Evolutionary conservation across 2,113 vertebrate species (phyloP).

Genomic region (Otocyon megalotis): DNA sequence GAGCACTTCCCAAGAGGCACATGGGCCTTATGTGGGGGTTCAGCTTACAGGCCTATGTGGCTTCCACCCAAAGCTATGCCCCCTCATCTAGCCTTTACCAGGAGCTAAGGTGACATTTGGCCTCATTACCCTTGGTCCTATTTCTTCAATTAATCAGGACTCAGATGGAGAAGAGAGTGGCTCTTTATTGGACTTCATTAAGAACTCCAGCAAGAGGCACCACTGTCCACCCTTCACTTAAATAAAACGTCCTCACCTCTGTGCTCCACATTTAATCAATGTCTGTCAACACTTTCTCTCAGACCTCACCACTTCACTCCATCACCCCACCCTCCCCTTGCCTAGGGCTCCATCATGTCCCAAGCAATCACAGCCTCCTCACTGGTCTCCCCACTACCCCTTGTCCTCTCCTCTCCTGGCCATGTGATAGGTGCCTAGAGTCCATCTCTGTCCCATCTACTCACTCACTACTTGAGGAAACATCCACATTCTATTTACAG

Average conservation of each 20-base stretch:
- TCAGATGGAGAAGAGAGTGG: background rate
- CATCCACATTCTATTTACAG: background rate
- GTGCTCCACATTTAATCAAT: fast-evolving
- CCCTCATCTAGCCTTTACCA: background rate
- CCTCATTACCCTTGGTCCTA: background rate
- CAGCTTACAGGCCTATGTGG: background rate
- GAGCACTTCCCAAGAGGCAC: background rate
- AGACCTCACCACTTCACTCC: background rate
- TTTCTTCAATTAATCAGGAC: background rate
- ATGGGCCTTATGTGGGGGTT: background rate
- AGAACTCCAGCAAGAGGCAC: background rate
- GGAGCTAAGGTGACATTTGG: background rate
- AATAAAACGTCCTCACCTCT: background rate
- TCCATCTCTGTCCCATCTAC: background rate
- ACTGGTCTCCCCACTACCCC: background rate
- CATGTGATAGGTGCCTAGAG: background rate
- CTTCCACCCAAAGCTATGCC: background rate
- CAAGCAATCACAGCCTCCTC: background rate
- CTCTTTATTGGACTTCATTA: background rate
- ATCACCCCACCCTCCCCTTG: background rate
- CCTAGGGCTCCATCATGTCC: fast-evolving
- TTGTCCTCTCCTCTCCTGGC: background rate
- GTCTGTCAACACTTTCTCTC: background rate
- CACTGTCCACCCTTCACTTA: background rate
- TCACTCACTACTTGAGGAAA: background rate